Evolutionary conservation across 2,888 invertebrate genomes (phyloP).

Genomic region (Thymelicus acteon): DNA sequence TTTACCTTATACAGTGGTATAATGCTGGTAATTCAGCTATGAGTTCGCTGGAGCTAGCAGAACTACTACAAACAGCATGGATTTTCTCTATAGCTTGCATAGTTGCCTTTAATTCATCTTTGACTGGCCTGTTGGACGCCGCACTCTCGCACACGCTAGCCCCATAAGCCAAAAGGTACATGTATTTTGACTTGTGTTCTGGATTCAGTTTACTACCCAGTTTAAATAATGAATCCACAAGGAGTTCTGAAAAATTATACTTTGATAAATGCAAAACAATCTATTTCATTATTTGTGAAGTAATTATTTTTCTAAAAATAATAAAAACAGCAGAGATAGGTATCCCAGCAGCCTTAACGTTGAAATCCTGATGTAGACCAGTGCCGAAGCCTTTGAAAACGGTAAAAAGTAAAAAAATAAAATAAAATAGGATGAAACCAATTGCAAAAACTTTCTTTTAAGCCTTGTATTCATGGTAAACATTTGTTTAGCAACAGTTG

Average conservation of each 20-base stretch:
- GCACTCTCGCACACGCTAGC: conserved; percentile 94
- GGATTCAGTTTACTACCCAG: conserved; percentile 97
- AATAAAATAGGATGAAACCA: no score
- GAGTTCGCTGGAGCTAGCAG: conserved; percentile 96
- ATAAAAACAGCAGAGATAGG: no score
- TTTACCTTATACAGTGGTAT: conserved; percentile 94
- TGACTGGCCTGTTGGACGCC: conserved; percentile 88
- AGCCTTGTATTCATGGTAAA: no score
- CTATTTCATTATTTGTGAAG: no score
- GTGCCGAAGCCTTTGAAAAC: no score
- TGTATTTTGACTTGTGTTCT: conserved; percentile 98
- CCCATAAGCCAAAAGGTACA: conserved; percentile 96
- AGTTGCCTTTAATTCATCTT: conserved; percentile 96
- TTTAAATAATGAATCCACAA: conserved; percentile 97
- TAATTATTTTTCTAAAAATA: no score
- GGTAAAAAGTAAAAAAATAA: no score
- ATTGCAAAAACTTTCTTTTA: no score
- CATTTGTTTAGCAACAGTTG: no score
- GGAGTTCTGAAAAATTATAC: conserved; percentile 85
- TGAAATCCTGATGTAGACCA: no score
- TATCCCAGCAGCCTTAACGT: no score
- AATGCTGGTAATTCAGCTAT: conserved; percentile 95
- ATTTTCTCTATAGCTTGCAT: conserved; percentile 97
- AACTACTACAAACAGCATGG: conserved; percentile 93
- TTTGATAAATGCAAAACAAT: no score